Conservation (phyloP, 2,113 vertebrate species). For the Addax nasomaculatus region DNA sequence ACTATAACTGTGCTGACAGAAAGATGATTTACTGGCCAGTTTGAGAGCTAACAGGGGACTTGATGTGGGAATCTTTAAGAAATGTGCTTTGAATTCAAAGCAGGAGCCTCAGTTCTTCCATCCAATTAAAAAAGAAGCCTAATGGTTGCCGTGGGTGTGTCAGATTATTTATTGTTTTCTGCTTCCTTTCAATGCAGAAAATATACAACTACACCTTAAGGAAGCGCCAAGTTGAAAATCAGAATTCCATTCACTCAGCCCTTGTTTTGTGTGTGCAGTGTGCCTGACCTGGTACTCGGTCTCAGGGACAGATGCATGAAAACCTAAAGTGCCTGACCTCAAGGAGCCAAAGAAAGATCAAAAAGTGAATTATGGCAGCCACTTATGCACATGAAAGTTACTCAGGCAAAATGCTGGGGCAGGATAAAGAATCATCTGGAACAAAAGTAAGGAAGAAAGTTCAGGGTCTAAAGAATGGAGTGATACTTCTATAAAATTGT, state of each 20-base stretch:
- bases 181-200: neutral
- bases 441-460: neutral
- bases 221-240: neutral
- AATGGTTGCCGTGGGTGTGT: accelerated
- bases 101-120: neutral
- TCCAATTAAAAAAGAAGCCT: neutral
- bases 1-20: neutral
- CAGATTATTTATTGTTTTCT: neutral
- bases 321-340: neutral
- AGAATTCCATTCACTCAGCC: neutral
- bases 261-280: neutral
- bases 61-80: neutral
- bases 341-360: neutral
- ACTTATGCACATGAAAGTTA: accelerated
- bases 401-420: neutral
- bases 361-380: neutral
- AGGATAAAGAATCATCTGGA: neutral
- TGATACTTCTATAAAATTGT: neutral
- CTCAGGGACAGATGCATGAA: accelerated
- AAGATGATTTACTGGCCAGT: neutral
- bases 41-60: neutral
- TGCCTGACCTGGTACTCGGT: accelerated
- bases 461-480: neutral
- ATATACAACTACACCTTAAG: neutral
- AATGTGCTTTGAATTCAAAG: neutral